Percentiles rank a stretch among this genome's conserved stretches.
Evolutionary conservation across 2,797 vertebrate species (phyloP).

Genomic region (Mastacembelus armatus): DNA sequence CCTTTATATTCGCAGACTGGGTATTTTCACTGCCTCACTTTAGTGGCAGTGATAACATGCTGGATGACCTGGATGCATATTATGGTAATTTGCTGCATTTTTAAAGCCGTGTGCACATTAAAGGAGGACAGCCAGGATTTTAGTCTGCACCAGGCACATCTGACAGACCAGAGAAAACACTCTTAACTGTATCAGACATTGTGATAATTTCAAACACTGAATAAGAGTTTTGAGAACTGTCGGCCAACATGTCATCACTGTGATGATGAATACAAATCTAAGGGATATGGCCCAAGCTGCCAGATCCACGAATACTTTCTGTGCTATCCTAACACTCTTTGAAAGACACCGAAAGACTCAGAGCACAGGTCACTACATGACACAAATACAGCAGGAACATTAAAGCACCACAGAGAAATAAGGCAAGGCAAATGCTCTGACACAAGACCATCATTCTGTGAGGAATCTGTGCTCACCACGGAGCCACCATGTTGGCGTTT

Average conservation of each 20-base stretch:
- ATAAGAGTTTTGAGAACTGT: too few relatives aligned
- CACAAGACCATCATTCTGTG: too few relatives aligned
- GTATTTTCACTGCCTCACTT: constrained; percentile 26
- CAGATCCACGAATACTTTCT: too few relatives aligned
- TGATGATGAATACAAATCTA: too few relatives aligned
- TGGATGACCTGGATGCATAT: constrained; percentile 21
- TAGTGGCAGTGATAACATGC: constrained; percentile 17
- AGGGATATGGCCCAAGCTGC: too few relatives aligned
- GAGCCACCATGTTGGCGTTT: constrained; percentile 4
- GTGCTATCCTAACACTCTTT: not conserved
- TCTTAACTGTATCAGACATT: not conserved
- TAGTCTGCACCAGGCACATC: constrained; percentile 11
- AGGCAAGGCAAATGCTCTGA: too few relatives aligned
- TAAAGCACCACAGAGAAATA: not conserved
- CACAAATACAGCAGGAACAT: not conserved
- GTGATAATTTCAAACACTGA: constrained; percentile 9
- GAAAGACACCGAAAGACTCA: not conserved
- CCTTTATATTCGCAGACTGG: constrained; percentile 7
- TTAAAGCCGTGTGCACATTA: constrained; percentile 2
- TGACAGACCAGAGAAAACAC: constrained; percentile 9
- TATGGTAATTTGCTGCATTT: constrained; percentile 14
- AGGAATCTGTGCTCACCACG: not conserved
- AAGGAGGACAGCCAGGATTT: constrained; percentile 11
- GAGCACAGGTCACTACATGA: not conserved
- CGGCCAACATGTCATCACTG: too few relatives aligned